phyloP scores from a whole-genome alignment of 2,888 invertebrate species.

The Dyspetes luteomarginatus region DNA sequence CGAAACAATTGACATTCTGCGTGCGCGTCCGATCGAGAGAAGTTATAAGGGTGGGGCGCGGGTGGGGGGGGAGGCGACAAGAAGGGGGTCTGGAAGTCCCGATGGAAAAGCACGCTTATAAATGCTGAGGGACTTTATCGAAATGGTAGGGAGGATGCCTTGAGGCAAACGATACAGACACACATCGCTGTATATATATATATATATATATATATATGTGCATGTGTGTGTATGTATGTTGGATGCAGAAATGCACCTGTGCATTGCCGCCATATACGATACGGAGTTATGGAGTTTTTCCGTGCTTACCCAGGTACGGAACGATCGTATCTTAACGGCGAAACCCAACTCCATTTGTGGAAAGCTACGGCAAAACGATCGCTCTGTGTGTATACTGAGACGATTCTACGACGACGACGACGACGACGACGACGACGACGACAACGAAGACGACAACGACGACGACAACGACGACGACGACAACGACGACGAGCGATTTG shows the following conservation, averaged over 20 bases:
- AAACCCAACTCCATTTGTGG: slow-evolving; percentile 83
- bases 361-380: slow-evolving; percentile 70
- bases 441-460: no score
- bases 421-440: no score
- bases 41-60: slow-evolving; percentile 41
- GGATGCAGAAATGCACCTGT: slow-evolving; percentile 78
- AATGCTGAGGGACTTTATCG: slow-evolving; percentile 68
- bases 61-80: slow-evolving; percentile 33
- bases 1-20: slow-evolving; percentile 80
- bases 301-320: slow-evolving; percentile 70
- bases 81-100: slow-evolving; percentile 33
- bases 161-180: slow-evolving; percentile 41
- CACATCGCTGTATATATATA: neutral
- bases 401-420: slow-evolving; percentile 35
- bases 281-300: slow-evolving; percentile 82
- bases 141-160: slow-evolving; percentile 57
- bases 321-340: slow-evolving; percentile 81
- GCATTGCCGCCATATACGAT: slow-evolving; percentile 82
- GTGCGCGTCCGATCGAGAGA: slow-evolving; percentile 73
- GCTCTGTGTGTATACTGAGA: slow-evolving; percentile 34
- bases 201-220: slow-evolving; percentile 1
- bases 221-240: slow-evolving; percentile 8
- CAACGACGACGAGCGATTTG: slow-evolving; percentile 59
- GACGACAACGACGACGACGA: no score
- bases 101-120: slow-evolving; percentile 63